Percentiles rank a stretch among this genome's conserved stretches.
Conservation (phyloP, 2,113 vertebrate genomes). For the Numenius arquata region DNA sequence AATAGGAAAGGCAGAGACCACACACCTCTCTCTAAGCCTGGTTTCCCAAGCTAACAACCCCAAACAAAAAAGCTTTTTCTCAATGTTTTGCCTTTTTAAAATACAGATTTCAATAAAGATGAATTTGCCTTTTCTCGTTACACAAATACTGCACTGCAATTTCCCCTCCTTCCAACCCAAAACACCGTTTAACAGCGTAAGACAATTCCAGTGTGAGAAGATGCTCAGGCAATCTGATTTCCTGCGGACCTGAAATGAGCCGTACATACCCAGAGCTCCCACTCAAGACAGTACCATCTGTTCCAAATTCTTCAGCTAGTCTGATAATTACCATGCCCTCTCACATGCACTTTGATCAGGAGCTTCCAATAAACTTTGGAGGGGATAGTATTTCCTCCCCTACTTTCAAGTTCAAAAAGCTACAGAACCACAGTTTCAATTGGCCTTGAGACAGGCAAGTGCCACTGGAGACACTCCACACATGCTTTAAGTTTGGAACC, state of each 20-base stretch:
- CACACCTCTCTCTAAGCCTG: neutral
- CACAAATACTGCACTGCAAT: neutral
- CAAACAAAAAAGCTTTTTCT: neutral
- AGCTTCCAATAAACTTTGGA: neutral
- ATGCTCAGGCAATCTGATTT: neutral
- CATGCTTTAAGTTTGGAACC: accelerated
- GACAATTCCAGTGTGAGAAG: neutral
- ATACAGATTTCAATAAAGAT: neutral
- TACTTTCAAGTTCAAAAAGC: neutral
- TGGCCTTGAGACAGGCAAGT: neutral
- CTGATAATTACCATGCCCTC: neutral
- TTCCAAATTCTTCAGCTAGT: neutral
- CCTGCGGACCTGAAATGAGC: neutral
- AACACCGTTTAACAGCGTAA: neutral
- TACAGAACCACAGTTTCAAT: neutral
- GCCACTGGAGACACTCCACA: neutral
- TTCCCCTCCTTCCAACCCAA: neutral
- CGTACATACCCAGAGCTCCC: accelerated
- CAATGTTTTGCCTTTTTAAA: neutral
- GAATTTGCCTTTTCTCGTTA: neutral
- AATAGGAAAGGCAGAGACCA: neutral
- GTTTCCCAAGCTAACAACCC: neutral
- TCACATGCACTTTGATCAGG: neutral
- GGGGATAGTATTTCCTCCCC: neutral
- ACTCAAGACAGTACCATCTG: neutral